Conservation (phyloP, 1,140 invertebrate species). For the Ericerus pela region DNA sequence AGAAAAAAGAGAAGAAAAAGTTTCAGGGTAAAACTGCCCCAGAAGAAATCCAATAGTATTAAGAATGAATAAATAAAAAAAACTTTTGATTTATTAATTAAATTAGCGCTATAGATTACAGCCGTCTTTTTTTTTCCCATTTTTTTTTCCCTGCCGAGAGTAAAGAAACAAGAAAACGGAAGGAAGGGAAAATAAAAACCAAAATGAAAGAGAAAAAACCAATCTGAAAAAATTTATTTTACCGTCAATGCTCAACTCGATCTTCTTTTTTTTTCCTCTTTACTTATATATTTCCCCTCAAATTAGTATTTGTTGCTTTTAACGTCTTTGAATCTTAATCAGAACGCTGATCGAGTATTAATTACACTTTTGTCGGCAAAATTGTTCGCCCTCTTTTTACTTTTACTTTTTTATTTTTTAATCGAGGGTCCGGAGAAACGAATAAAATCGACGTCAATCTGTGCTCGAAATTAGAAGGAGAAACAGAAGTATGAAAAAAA, state of each 20-base stretch:
- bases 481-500: no score
- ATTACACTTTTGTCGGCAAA: conserved; percentile 1
- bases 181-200: no score
- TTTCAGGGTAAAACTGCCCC: conserved; percentile 7
- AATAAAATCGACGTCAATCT: no score
- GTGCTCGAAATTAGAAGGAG: no score
- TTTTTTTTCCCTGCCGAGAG: background rate
- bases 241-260: background rate
- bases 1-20: conserved; percentile 1
- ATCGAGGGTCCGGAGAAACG: no score
- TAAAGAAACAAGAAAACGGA: no score
- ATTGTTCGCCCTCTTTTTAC: no score
- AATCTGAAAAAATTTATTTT: background rate
- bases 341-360: background rate
- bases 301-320: background rate
- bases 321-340: background rate
- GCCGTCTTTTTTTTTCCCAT: background rate
- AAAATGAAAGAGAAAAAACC: background rate
- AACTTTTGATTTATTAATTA: conserved; percentile 12
- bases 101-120: background rate
- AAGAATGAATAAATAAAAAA: conserved; percentile 11
- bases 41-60: background rate
- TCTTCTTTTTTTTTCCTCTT: no score
- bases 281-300: no score
- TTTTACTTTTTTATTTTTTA: no score